Conservation (phyloP, 2,888 invertebrate genomes). For the Linnaemya tessellans region DNA sequence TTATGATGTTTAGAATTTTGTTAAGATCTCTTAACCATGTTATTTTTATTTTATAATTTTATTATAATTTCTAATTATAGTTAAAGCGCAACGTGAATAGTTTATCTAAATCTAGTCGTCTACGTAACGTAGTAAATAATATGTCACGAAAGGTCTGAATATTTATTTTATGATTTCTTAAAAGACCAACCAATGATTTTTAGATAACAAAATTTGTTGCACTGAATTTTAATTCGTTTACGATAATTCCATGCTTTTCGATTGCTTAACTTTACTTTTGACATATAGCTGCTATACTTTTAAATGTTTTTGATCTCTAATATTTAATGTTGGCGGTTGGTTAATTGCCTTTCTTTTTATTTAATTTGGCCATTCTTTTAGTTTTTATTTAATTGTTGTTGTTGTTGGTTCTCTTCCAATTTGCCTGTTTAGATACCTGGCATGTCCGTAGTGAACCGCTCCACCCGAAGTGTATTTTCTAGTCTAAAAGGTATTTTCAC, state of each 20-base stretch:
- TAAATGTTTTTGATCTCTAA: background rate
- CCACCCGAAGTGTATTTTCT: conserved; percentile 80
- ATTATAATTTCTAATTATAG: conserved; percentile 74
- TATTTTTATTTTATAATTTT: conserved; percentile 72
- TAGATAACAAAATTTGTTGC: conserved; percentile 38
- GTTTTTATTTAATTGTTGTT: background rate
- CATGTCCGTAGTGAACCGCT: conserved; percentile 86
- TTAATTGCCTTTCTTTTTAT: background rate
- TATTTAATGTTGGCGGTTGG: background rate
- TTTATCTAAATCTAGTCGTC: conserved; percentile 86
- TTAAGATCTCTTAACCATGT: conserved; percentile 22
- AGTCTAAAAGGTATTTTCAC: conserved; percentile 79
- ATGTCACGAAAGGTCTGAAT: conserved; percentile 86
- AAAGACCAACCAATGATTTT: conserved; percentile 35
- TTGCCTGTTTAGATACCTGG: conserved; percentile 83
- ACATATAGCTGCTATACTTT: background rate
- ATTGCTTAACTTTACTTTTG: background rate
- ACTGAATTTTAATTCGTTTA: conserved; percentile 4
- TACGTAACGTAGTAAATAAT: conserved; percentile 87
- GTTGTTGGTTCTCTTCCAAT: conserved; percentile 34
- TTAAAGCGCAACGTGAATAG: conserved; percentile 77
- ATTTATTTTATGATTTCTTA: conserved; percentile 55
- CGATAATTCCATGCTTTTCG: conserved; percentile 10
- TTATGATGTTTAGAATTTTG: conserved; percentile 13
- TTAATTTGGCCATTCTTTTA: background rate